Evolutionary conservation across 2,113 vertebrate species (phyloP).

Genomic region (Odocoileus virginianus): DNA sequence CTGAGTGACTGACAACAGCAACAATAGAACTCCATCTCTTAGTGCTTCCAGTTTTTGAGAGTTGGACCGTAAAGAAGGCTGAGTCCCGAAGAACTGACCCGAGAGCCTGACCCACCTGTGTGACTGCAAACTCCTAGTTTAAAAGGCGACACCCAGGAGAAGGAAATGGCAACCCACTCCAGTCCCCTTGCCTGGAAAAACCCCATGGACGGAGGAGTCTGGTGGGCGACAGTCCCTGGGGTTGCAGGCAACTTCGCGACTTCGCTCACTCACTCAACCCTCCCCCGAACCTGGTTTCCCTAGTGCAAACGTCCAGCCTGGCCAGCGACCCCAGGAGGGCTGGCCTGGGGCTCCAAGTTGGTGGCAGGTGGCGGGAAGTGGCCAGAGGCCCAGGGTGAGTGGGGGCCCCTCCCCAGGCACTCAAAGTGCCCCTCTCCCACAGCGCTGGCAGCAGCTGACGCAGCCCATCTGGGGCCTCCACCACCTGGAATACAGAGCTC

Average conservation of each 20-base stretch:
- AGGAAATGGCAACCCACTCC: not conserved
- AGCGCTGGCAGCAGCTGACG: slow-evolving; percentile 94
- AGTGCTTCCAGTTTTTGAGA: not conserved
- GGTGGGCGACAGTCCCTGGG: not conserved
- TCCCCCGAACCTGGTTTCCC: not conserved
- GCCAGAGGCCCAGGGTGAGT: not conserved
- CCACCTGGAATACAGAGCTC: slow-evolving; percentile 94
- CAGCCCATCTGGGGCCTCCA: slow-evolving; percentile 95
- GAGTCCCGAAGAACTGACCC: fast-evolving
- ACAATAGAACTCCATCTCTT: fast-evolving
- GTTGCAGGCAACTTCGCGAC: not conserved
- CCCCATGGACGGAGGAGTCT: not conserved
- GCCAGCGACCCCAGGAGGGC: not conserved
- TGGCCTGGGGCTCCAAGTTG: not conserved
- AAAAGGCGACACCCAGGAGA: not conserved
- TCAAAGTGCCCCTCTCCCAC: slow-evolving; percentile 19
- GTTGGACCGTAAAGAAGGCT: not conserved
- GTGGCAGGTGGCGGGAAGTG: not conserved
- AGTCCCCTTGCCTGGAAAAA: not conserved
- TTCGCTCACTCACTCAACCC: not conserved
- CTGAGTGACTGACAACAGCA: not conserved
- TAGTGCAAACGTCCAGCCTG: not conserved
- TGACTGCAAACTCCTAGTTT: not conserved
- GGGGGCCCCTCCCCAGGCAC: not conserved
- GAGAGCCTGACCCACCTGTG: fast-evolving